Percentiles rank a stretch among this genome's conserved stretches.
Conservation (phyloP, 2,888 invertebrate species). For the Drosophila barbarae region DNA sequence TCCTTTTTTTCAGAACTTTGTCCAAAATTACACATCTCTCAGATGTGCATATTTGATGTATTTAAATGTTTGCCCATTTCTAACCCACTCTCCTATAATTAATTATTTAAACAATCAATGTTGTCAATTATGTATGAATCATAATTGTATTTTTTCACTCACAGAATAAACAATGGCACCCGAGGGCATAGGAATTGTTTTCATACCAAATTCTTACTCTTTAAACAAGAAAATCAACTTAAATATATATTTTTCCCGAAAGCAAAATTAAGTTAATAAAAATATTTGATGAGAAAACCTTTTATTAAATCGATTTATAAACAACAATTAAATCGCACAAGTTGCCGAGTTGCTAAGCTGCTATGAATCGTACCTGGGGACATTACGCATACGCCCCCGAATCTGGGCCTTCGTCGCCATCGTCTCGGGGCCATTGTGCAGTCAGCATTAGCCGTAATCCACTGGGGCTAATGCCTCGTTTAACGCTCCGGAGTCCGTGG, state of each 20-base stretch:
- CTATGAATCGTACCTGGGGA: conserved; percentile 11
- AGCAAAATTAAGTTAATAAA: not conserved
- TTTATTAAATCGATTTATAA: not conserved
- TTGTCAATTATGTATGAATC: not conserved
- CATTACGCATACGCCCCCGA: conserved; percentile 18
- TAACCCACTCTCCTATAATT: not conserved
- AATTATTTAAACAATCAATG: not conserved
- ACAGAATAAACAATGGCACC: not conserved
- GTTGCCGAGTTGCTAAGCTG: conserved; percentile 6
- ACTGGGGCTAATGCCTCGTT: conserved; percentile 35
- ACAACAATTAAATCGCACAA: conserved; percentile 2
- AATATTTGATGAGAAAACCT: not conserved
- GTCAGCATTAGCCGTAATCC: conserved; percentile 21
- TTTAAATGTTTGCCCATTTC: not conserved
- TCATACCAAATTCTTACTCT: not conserved
- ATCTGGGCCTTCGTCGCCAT: not conserved
- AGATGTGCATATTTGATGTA: not conserved
- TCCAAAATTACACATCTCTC: not conserved
- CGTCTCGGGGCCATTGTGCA: conserved; percentile 12
- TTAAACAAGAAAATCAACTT: not conserved
- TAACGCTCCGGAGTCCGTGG: conserved; percentile 26
- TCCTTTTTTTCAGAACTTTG: not conserved
- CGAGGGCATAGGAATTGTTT: not conserved
- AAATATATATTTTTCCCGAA: not conserved
- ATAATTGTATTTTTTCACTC: conserved; percentile 1